Conservation (phyloP, 2,113 vertebrate species). For the Sinocyclocheilus grahami region DNA sequence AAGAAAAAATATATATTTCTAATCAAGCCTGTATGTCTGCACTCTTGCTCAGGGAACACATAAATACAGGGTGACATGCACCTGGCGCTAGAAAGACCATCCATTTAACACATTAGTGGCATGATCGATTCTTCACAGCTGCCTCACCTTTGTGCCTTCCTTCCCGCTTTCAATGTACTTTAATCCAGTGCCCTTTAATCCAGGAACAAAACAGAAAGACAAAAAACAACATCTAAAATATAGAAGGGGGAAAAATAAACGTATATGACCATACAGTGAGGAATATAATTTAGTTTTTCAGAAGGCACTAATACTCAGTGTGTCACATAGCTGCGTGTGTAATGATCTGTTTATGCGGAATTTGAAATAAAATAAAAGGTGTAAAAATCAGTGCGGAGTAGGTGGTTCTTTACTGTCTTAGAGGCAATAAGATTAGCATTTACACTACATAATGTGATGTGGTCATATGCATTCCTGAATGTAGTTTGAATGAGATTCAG, state of each 20-base stretch:
- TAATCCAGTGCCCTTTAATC: constrained; percentile 28
- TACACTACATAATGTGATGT: too few species aligned
- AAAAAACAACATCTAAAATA: constrained; percentile 5
- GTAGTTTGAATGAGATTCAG: too few species aligned
- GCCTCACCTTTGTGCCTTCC: not conserved
- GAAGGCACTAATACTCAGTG: too few species aligned
- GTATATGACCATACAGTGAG: constrained; percentile 10
- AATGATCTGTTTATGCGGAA: not conserved
- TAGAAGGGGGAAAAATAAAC: not conserved
- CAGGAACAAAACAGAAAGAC: not conserved
- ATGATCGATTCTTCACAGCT: constrained; percentile 44
- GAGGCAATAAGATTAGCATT: too few species aligned
- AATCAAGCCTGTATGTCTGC: constrained; percentile 18
- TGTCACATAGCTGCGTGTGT: not conserved
- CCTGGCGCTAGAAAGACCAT: constrained; percentile 31
- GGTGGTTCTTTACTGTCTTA: too few species aligned
- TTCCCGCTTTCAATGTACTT: constrained; percentile 9
- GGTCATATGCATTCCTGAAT: too few species aligned
- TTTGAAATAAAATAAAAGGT: not conserved
- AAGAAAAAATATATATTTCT: not conserved
- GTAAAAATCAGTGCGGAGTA: not conserved
- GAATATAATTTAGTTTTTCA: not conserved
- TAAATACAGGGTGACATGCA: constrained; percentile 11
- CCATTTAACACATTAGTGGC: constrained; percentile 34
- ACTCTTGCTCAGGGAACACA: not conserved